phyloP scores from a whole-genome alignment of 2,888 invertebrate species.

The Ferrisia virgata region DNA sequence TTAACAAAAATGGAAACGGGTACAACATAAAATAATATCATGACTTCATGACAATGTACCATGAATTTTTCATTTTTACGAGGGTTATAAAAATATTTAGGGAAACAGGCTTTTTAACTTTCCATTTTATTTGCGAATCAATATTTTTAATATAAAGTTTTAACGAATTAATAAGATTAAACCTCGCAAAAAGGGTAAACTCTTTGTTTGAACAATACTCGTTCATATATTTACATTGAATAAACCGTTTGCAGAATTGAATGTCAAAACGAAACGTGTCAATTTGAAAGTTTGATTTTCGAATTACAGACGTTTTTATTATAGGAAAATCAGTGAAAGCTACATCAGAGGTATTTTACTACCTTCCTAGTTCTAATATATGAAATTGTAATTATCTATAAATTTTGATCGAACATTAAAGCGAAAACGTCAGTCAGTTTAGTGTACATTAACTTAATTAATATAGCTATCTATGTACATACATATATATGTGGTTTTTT shows the following conservation, averaged over 20 bases:
- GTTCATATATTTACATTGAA: neutral
- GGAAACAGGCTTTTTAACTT: constrained; percentile 17
- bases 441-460: neutral
- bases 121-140: neutral
- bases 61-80: constrained; percentile 30
- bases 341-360: neutral
- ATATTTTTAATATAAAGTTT: constrained; percentile 28
- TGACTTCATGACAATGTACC: constrained; percentile 34
- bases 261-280: neutral
- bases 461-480: too few relatives aligned
- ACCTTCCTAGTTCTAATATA: too few relatives aligned
- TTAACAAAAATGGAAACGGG: constrained; percentile 36
- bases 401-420: neutral
- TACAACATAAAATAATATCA: constrained; percentile 37
- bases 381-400: neutral
- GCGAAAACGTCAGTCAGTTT: neutral
- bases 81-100: constrained; percentile 15
- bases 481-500: too few relatives aligned
- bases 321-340: neutral
- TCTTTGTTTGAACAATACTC: neutral
- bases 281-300: neutral
- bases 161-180: neutral
- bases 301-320: neutral
- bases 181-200: neutral
- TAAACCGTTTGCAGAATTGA: neutral